Evolutionary conservation across 2,888 invertebrate genomes (phyloP), one percentile per base, ranked within the genome.

Genomic region (Branchinecta sandiegonensis): DNA sequence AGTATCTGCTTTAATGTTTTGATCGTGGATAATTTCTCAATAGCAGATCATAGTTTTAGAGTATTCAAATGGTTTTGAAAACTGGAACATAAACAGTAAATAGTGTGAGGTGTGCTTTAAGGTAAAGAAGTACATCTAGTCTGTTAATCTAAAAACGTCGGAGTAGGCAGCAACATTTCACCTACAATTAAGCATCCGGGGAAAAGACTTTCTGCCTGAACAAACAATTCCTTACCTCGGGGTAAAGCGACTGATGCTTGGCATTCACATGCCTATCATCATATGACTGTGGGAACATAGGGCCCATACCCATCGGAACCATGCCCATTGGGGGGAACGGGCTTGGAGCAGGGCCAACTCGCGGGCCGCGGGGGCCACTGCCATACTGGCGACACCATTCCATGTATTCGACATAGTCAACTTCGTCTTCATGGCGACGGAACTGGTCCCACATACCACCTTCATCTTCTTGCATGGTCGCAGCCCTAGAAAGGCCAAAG

Each of bases 251-350:
- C 0, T 90, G 87, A 79, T 97, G 96, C 75, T 91, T 89, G 67
- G 90, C 88, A 78, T 93, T 85, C 70, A 96, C 92, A 80, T 96
- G 95, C 11, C 94, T 86, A 80, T 97, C 97, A 80, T 97, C 96
- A 17, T 67, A 48, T 48, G 67, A 48, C 67, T 48, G 67, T 47
- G 48, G 47, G 14, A 47, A 47, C 14, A 47, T 37, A 9, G 47
- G 17, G 10, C 48, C 48, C n/a, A 48, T 47, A 7, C 48, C 47
- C 13, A 47, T 48, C 67, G 48, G 47, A 23, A 47, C 67, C 67
- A 67, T 67, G 14, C 67, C 67, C 67, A 67, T 67, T 56, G 56
- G 56, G 9, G 56, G 56, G 17, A 13, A 17, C 13, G 37, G 47
- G 13, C 37, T 37, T 37, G 65, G 65, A 8, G 37, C 46, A 68